Conservation (phyloP, 2,113 vertebrate genomes). For the Sarotherodon lohbergeri region DNA sequence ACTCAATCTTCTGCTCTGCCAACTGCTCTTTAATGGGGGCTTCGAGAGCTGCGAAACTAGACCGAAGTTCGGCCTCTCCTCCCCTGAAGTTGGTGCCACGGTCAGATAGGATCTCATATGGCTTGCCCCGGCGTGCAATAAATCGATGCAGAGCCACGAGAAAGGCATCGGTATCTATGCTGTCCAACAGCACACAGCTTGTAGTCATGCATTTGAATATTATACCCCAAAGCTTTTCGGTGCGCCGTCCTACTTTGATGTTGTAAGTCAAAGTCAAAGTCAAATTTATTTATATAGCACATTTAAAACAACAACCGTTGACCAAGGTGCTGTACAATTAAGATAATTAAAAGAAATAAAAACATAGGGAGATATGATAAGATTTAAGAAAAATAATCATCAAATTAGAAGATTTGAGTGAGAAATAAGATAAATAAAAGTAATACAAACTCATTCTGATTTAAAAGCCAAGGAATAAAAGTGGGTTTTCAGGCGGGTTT, state of each 20-base stretch:
- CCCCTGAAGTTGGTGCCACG: background rate
- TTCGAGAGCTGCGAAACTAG: background rate
- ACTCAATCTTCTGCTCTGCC: background rate
- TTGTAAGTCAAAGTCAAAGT: too few relatives aligned
- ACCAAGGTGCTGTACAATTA: too few relatives aligned
- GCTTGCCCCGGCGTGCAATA: background rate
- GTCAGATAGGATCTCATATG: background rate
- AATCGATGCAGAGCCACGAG: background rate
- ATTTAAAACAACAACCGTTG: too few relatives aligned
- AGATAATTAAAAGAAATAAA: too few relatives aligned
- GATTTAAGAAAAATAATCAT: too few relatives aligned
- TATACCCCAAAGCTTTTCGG: background rate
- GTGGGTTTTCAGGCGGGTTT: too few relatives aligned
- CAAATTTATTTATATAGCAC: too few relatives aligned
- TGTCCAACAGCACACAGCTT: background rate
- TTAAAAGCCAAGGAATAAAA: too few relatives aligned
- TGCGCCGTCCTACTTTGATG: background rate
- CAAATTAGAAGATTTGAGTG: too few relatives aligned
- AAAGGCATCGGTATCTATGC: background rate
- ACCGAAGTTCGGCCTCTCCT: background rate
- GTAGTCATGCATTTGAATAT: background rate
- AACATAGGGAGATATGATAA: too few relatives aligned
- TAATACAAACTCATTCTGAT: too few relatives aligned
- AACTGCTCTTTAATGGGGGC: background rate
- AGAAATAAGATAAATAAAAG: too few relatives aligned